phyloP scores from a whole-genome alignment of 2,113 vertebrate species.

The Chauna torquata region DNA sequence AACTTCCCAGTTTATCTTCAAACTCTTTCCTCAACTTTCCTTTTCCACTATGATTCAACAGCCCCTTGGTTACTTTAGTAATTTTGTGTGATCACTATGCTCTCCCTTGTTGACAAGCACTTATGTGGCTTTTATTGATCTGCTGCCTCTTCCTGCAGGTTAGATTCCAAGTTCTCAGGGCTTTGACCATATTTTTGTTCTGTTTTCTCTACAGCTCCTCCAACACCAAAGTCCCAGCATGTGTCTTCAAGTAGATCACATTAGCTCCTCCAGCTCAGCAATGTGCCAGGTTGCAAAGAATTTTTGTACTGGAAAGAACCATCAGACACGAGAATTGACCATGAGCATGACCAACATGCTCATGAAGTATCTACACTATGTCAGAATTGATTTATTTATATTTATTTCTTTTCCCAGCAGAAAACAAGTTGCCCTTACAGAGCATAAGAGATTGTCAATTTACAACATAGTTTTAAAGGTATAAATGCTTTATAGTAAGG shows the following conservation, averaged over 20 bases:
- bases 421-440: background rate
- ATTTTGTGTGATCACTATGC: background rate
- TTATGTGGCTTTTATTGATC: background rate
- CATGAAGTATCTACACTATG: background rate
- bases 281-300: background rate
- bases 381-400: background rate
- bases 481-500: background rate
- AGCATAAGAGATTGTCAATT: background rate
- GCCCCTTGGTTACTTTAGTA: background rate
- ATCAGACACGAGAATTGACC: background rate
- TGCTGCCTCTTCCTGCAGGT: background rate
- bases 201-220: background rate
- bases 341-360: background rate
- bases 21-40: background rate
- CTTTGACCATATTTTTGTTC: background rate
- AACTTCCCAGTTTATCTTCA: background rate
- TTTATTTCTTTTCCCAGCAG: background rate
- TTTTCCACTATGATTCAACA: background rate
- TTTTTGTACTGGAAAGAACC: background rate
- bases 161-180: background rate
- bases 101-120: background rate
- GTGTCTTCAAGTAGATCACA: background rate
- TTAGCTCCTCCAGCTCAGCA: background rate
- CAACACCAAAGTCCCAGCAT: background rate
- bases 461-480: background rate